These are phyloP conservation scores for Leucoptera coffeella DNA, from an alignment of 2,888 invertebrate genomes.

Conservation along the genomic window DNA sequence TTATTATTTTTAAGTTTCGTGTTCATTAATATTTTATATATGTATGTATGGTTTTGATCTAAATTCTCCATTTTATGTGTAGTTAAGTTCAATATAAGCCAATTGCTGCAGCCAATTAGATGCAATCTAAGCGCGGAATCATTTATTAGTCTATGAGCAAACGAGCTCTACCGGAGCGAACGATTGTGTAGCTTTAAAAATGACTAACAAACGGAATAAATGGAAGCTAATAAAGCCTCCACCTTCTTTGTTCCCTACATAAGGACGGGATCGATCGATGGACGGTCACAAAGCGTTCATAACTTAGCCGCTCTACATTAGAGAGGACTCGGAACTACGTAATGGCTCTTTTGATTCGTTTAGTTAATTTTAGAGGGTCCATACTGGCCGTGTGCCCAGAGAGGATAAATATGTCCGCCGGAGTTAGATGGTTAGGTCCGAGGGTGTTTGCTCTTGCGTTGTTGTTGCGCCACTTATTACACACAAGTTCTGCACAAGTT, in stretches of 20 bases:
- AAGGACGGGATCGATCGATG: conserved; percentile 19
- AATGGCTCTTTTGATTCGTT: conserved; percentile 42
- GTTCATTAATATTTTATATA: too few species aligned
- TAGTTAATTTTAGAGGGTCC: conserved; percentile 39
- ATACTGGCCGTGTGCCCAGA: conserved; percentile 40
- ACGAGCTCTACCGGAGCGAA: too few species aligned
- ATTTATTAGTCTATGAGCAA: too few species aligned
- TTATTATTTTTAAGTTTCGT: too few species aligned
- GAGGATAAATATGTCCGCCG: conserved; percentile 55
- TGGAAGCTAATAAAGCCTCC: conserved; percentile 23
- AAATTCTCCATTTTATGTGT: too few species aligned
- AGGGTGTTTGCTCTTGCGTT: conserved; percentile 53
- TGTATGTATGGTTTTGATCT: too few species aligned
- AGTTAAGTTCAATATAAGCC: too few species aligned
- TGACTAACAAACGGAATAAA: conserved; percentile 42
- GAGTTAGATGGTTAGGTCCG: conserved; percentile 51
- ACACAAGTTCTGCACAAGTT: conserved; percentile 53
- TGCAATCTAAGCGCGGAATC: too few species aligned
- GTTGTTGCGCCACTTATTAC: conserved; percentile 57
- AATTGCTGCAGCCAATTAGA: too few species aligned
- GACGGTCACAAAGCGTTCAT: conserved; percentile 25
- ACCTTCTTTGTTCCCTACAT: conserved; percentile 31
- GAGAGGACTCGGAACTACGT: conserved; percentile 23
- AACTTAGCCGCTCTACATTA: conserved; percentile 24
- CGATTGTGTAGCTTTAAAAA: too few species aligned